Evolutionary conservation across 1,140 invertebrate genomes (phyloP), one percentile per base, ranked within the genome.

Genomic region (Panulirus ornatus): DNA sequence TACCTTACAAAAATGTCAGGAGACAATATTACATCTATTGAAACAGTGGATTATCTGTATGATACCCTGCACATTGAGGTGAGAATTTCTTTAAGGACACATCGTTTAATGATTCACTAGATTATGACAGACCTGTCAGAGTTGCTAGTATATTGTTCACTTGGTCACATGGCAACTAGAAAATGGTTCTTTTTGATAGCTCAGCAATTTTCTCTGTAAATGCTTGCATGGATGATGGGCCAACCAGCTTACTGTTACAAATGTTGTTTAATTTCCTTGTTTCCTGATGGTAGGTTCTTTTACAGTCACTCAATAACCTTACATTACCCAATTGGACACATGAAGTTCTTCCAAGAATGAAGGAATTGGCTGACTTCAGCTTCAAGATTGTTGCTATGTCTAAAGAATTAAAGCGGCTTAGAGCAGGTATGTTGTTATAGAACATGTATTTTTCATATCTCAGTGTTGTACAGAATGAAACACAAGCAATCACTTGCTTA

Each of bases 31-130:
- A 42, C 83, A 9, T 51, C 42, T 42, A 75, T 91, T 11, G 51
- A 51, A 14, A 27, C 44, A 9, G 66, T 78, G 0, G 79, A 81
- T 73, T 91, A 76, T 44, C 27, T 91, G 3, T 76, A 66, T 51
- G 89, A 91, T 51, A 91, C 89, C 2, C 73, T 91, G 6, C 22
- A 19, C 1, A 91, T 91, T 38, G 89, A 91, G 89, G 86, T 88
- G 16, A 88, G 75, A 8, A 38, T 58, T 34, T 2, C 16, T 38
- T n/a, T n/a, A n/a, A n/a, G n/a, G n/a, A n/a, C n/a, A n/a, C n/a
- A n/a, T n/a, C n/a, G n/a, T n/a, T n/a, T n/a, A n/a, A n/a, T n/a
- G n/a, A n/a, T n/a, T n/a, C n/a, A n/a, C n/a, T n/a, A n/a, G n/a
- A n/a, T n/a, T n/a, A n/a, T n/a, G n/a, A n/a, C n/a, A n/a, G n/a